phyloP scores from a whole-genome alignment of 2,888 invertebrate species.

The Volucella zonaria region DNA sequence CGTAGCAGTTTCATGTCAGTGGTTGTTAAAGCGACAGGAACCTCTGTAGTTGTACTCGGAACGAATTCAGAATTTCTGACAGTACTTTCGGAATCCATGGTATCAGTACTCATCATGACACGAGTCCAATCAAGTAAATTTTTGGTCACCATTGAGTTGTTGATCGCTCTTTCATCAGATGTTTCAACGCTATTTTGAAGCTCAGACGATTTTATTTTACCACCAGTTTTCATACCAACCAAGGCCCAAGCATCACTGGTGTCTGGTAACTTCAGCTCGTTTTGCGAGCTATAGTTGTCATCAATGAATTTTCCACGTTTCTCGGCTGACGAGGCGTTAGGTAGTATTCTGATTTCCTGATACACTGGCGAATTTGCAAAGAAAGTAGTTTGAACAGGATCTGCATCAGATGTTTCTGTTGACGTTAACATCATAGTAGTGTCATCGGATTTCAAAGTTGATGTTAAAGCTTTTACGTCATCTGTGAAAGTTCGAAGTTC shows the following conservation, averaged over 20 bases:
- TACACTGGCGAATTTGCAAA: not conserved
- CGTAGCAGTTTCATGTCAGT: slow-evolving; percentile 38
- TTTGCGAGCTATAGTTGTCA: slow-evolving; percentile 79
- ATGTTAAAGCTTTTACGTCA: not conserved
- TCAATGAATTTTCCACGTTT: slow-evolving; percentile 80
- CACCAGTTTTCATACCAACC: slow-evolving; percentile 79
- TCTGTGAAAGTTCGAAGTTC: not conserved
- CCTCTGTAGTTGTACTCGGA: slow-evolving; percentile 55
- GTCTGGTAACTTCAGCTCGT: slow-evolving; percentile 79
- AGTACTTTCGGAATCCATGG: slow-evolving; percentile 38
- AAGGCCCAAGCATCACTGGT: slow-evolving; percentile 80
- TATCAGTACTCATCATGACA: slow-evolving; percentile 77
- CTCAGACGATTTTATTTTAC: slow-evolving; percentile 59
- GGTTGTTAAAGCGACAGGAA: slow-evolving; percentile 37
- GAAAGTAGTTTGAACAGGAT: slow-evolving; percentile 31
- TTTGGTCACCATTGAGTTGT: slow-evolving; percentile 74
- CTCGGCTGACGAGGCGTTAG: slow-evolving; percentile 69
- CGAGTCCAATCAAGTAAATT: slow-evolving; percentile 80
- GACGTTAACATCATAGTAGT: slow-evolving; percentile 35
- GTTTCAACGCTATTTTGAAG: slow-evolving; percentile 62
- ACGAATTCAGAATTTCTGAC: not conserved
- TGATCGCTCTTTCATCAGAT: slow-evolving; percentile 60
- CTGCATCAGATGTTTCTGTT: slow-evolving; percentile 38
- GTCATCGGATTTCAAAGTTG: slow-evolving; percentile 23
- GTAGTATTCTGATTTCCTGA: not conserved